These are phyloP conservation scores for Orientallactaga bullata DNA, from an alignment of 2,113 vertebrate genomes.

Conservation along the genomic window DNA sequence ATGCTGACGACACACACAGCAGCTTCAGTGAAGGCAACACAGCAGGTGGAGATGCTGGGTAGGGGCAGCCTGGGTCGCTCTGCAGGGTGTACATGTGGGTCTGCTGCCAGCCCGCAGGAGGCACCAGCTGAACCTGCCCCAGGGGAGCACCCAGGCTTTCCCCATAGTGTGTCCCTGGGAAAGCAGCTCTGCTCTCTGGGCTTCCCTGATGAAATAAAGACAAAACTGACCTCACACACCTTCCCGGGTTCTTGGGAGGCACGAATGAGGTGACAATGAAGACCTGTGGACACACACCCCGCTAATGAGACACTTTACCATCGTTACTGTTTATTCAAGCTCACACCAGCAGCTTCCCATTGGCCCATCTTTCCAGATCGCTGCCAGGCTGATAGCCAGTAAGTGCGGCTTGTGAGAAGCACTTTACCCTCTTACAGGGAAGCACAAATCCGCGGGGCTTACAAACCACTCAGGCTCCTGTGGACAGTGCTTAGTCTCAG, in stretches of 20 bases:
- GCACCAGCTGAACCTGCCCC: background rate
- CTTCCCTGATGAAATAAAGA: background rate
- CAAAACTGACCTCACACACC: background rate
- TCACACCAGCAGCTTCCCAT: fast-evolving
- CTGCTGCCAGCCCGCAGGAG: background rate
- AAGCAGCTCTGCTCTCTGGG: background rate
- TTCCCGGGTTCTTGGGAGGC: fast-evolving
- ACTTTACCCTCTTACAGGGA: background rate
- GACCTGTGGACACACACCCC: fast-evolving
- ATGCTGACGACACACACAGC: fast-evolving
- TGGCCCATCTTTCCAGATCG: background rate
- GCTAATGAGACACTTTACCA: fast-evolving
- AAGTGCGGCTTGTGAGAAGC: background rate
- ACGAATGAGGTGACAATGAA: fast-evolving
- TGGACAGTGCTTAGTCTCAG: background rate
- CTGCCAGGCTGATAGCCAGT: background rate
- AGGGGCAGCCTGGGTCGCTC: too few relatives aligned
- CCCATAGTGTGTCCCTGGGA: fast-evolving
- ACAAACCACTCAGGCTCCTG: fast-evolving
- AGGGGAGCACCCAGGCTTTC: fast-evolving
- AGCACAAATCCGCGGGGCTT: background rate
- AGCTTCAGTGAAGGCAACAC: background rate
- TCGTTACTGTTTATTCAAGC: too few relatives aligned
- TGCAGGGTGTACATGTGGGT: fast-evolving
- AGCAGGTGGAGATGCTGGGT: fast-evolving